Base-by-base conservation (phyloP, 2,113 vertebrate genomes). In the Todiramphus saurophagus region DNA sequence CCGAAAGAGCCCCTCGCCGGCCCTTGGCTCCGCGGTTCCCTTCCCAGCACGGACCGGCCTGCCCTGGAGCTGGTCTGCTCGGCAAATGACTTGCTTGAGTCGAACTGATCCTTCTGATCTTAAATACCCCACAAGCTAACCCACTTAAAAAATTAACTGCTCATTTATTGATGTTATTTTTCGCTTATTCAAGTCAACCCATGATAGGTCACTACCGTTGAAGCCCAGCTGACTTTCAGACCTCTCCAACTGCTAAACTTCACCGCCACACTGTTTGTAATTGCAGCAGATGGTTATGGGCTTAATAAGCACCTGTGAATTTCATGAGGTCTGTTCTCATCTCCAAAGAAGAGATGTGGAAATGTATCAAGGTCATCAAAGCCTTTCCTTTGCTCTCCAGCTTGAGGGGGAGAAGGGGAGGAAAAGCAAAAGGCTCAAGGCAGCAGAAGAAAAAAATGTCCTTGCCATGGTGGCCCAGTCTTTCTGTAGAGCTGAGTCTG, bases 281-380 rank as follows among this genome's bases (percentile, higher is more conserved):
- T 85, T 20, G 9, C 76, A 95, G 87, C 96, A 97, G 94, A 97
- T 97, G 97, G 94, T 89, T 93, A 91, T 19, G 44, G 39, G 39
- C 41, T 96, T 94, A 91, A 84, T 80, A 94, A 63, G 79, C 89
- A 90, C 83, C 80, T 77, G 51, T 83, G 88, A 93, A 92, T 69
- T 89, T 94, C 75, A 50, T 83, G 92, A 89, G 55, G 59, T 90
- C 89, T 84, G 69, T 44, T 93, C 66, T 90, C 59, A 50, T 83
- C 35, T 84, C 73, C 41, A 66, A 53, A 87, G 39, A 74, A 80
- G 41, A 90, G 48, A 87, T 23, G 30, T 15, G 28, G 75, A 95
- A 91, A 79, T 56, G 2, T n/a, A 67, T 53, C 93, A 96, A 95
- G 89, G 92, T 94, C 93, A 89, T 4, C 4, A 4, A 84, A 95